Evolutionary conservation across 2,113 vertebrate species (phyloP).

Genomic region (Dunckerocampus dactyliophorus): DNA sequence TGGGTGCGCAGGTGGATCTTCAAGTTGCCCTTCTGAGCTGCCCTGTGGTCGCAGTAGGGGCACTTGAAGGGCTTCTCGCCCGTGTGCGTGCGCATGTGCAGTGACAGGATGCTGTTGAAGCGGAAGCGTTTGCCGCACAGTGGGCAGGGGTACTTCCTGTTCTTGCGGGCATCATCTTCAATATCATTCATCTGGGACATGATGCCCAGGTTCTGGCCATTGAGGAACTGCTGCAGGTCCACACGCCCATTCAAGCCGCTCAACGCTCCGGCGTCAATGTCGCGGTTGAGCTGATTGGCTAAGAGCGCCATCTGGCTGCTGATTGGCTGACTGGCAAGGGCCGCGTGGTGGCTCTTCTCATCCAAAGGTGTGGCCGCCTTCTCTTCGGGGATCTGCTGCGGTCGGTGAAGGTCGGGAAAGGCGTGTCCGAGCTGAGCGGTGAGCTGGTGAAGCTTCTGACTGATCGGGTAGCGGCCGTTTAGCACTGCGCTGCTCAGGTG

Average conservation of each 20-base stretch:
- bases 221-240: slow-evolving; percentile 96
- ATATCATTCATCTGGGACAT: slow-evolving; percentile 99
- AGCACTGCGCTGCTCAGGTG: slow-evolving; percentile 89
- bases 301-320: slow-evolving; percentile 95
- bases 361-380: slow-evolving; percentile 82
- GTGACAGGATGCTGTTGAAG: slow-evolving; percentile 97
- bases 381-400: slow-evolving; percentile 89
- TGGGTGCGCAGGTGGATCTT: slow-evolving; percentile 98
- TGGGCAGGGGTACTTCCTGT: slow-evolving; percentile 95
- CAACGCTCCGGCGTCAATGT: slow-evolving; percentile 82
- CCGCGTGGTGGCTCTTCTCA: slow-evolving; percentile 89
- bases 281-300: slow-evolving; percentile 92
- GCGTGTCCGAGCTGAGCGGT: slow-evolving; percentile 96
- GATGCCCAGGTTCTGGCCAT: slow-evolving; percentile 95
- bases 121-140: slow-evolving; percentile 97
- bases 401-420: slow-evolving; percentile 89
- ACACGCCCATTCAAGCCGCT: slow-evolving; percentile 89
- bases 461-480: slow-evolving; percentile 98
- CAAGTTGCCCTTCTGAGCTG: slow-evolving; percentile 96
- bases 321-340: slow-evolving; percentile 88
- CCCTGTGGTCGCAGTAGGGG: slow-evolving; percentile 96
- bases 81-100: slow-evolving; percentile 98
- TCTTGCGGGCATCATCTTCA: slow-evolving; percentile 95
- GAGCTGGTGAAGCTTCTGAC: slow-evolving; percentile 96
- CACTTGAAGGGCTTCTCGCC: slow-evolving; percentile 99